Evolutionary conservation across 1,140 invertebrate species (phyloP).

Genomic region (Bacillus rossius): DNA sequence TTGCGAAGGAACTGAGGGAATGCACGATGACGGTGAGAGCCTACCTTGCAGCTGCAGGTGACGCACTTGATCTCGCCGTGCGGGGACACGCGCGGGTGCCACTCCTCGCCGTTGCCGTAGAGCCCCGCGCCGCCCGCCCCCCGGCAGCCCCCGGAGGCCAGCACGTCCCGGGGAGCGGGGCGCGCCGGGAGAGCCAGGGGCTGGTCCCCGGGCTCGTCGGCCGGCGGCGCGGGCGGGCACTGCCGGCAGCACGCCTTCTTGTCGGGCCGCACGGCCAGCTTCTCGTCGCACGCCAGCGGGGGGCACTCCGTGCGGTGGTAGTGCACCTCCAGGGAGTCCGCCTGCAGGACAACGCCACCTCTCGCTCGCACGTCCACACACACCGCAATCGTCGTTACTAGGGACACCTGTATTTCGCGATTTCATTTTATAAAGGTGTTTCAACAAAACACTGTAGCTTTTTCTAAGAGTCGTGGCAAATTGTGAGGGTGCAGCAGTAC

Average conservation of each 20-base stretch:
- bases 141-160: constrained; percentile 70
- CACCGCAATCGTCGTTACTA: no score
- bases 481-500: no score
- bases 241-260: constrained; percentile 74
- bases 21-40: no score
- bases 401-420: no score
- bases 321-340: constrained; percentile 59
- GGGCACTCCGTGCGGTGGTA: constrained; percentile 71
- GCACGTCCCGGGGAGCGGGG: constrained; percentile 55
- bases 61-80: constrained; percentile 77
- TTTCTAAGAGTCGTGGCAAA: no score
- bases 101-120: constrained; percentile 74
- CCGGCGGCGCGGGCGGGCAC: constrained; percentile 49
- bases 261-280: constrained; percentile 59
- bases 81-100: constrained; percentile 75
- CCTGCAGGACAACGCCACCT: constrained; percentile 31
- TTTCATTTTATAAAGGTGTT: no score
- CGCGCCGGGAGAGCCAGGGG: constrained; percentile 9
- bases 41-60: constrained; percentile 82
- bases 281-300: constrained; percentile 61
- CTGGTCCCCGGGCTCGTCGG: background rate
- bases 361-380: background rate
- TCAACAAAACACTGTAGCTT: no score
- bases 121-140: constrained; percentile 57
- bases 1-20: no score